Base-by-base conservation (phyloP, 1,140 invertebrate species). In the Odontomachus brunneus region DNA sequence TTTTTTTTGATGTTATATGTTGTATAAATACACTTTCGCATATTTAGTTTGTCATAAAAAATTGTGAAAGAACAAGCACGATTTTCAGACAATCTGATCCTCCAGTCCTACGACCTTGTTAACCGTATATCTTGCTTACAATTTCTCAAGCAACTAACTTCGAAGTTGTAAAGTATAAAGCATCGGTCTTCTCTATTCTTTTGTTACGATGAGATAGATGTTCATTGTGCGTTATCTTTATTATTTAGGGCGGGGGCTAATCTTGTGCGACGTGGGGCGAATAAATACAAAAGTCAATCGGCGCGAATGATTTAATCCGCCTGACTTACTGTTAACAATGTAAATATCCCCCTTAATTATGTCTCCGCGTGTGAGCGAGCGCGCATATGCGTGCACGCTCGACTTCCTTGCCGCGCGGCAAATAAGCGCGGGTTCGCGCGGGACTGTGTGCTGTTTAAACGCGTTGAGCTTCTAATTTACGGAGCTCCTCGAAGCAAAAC, bases 321-420 rank as follows among this genome's bases (percentile, higher is more conserved):
- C 15, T n/a, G 44, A 26, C 59, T 63, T 51, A 75, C 22, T 29
- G 15, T 76, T 76, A 66, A 76, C 44, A 75, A 53, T 33, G 60
- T 51, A 76, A 76, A 76, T 66, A 76, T 63, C 66, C 29, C 15
- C 15, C 17, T 55, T 78, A 53, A 78, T 78, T 53, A 78, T 53
- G 11, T 17, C 17, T 3, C 33, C 9, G 15, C 24, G 62, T 38
- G 44, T 5, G 29, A 3, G 29, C 29, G 29, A 3, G 5, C 5
- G 29, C 29, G 29, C 5, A 5, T 33, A 5, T 5, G 29, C 29
- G 29, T 5, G 29, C 29, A 33, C 29, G 29, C 5, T 33, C 26
- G 26, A 67, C 19, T 67, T 78, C 22, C 49, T 78, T 78, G 22
- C 14, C 12, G 11, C 19, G 38, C 19, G 22, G 5, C 49, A 15